These are phyloP conservation scores for Cryptoprocta ferox DNA, from an alignment of 2,797 vertebrate genomes.

Conservation along the genomic window DNA sequence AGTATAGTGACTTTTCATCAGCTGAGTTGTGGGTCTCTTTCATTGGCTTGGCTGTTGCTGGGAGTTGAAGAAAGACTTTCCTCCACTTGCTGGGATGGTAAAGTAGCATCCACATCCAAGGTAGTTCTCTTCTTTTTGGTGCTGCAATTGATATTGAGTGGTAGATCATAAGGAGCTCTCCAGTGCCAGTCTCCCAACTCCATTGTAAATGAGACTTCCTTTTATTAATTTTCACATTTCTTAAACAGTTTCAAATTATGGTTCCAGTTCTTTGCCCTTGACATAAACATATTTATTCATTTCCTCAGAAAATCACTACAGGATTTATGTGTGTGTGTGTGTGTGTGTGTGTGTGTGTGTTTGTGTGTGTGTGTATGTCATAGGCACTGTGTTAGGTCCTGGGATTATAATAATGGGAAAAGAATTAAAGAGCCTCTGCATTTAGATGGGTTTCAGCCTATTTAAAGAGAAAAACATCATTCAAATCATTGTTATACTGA, in stretches of 20 bases:
- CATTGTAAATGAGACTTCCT: not conserved
- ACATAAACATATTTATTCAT: not conserved
- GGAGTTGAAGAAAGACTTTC: not conserved
- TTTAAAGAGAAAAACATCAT: not conserved
- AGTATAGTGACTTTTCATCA: not conserved
- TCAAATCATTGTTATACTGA: not conserved
- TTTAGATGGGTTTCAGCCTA: not conserved
- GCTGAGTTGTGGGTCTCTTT: not conserved
- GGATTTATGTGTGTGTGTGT: too few species aligned
- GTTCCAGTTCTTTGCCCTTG: not conserved
- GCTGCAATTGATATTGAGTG: not conserved
- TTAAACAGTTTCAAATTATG: constrained; percentile 11
- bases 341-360: too few species aligned
- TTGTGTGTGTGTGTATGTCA: too few species aligned
- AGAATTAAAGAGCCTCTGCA: not conserved
- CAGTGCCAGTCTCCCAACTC: not conserved
- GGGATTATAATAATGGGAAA: not conserved
- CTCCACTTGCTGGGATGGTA: not conserved
- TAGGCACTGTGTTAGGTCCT: not conserved
- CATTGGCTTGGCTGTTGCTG: not conserved
- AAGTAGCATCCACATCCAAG: not conserved
- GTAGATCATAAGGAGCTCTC: not conserved
- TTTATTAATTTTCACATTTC: not conserved
- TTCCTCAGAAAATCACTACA: not conserved
- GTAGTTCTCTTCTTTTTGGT: not conserved